Evolutionary conservation across 92 coral and sea anemone genomes (phyloP).

Genomic region (Pocillopora meandrina): DNA sequence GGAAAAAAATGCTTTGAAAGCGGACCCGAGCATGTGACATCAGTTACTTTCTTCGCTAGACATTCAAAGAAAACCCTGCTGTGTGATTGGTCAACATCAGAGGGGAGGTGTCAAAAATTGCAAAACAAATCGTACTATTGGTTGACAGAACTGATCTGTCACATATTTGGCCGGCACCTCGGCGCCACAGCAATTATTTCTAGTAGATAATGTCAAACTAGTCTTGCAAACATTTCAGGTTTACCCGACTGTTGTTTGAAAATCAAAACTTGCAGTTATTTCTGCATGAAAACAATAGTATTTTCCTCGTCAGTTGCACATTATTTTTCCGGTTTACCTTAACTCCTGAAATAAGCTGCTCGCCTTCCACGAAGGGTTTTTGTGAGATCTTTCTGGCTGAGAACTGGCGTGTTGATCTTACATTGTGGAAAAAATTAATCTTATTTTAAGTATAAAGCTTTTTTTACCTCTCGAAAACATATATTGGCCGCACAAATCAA

Average conservation of each 20-base stretch:
- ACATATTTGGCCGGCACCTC: constrained; percentile 37
- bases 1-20: constrained; percentile 29
- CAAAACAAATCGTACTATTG: constrained; percentile 33
- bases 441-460: background rate
- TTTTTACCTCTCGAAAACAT: background rate
- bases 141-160: constrained; percentile 43
- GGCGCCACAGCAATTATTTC: constrained; percentile 60
- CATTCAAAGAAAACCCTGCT: background rate
- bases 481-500: constrained; percentile 5
- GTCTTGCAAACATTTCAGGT: constrained; percentile 12
- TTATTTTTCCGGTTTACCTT: background rate
- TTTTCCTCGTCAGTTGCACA: background rate
- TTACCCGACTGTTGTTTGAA: constrained; percentile 10
- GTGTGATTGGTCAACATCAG: constrained; percentile 26
- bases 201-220: constrained; percentile 23
- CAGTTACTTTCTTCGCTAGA: constrained; percentile 8
- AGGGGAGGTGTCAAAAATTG: constrained; percentile 45
- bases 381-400: background rate
- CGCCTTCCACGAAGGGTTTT: background rate
- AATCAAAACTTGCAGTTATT: constrained; percentile 26
- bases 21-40: constrained; percentile 35
- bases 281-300: background rate
- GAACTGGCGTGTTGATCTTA: background rate
- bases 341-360: background rate
- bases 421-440: background rate